Percentiles rank a stretch among this genome's conserved stretches.
These are phyloP conservation scores for Acrocyrtus sp. DNA, from an alignment of 2,888 invertebrate species.

Conservation along the genomic window DNA sequence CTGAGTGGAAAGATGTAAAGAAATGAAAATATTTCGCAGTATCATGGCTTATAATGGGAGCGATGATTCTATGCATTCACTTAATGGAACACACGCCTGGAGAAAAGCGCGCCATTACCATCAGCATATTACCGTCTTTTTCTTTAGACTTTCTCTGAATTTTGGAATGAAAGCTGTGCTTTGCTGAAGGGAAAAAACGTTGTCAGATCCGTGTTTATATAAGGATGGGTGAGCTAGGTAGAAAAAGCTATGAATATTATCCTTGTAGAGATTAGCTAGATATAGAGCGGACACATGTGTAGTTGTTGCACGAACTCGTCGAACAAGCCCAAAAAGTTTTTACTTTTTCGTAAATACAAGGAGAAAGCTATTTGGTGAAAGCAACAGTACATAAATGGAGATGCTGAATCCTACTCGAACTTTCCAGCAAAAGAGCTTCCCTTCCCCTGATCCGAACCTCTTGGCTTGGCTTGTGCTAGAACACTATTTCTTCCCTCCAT, in stretches of 20 bases:
- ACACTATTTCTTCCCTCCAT: not conserved
- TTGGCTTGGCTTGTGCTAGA: no score
- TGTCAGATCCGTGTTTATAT: not conserved
- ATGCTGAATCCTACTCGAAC: slow-evolving; percentile 21
- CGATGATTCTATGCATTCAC: slow-evolving; percentile 26
- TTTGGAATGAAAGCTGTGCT: no score
- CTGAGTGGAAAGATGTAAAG: not conserved
- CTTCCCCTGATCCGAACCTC: not conserved
- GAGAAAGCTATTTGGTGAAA: slow-evolving; percentile 21
- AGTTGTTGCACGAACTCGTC: not conserved
- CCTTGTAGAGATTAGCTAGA: not conserved
- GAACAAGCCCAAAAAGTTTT: not conserved
- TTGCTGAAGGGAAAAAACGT: no score
- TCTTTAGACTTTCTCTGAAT: not conserved
- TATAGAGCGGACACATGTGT: not conserved
- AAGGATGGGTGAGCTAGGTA: no score
- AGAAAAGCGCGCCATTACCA: slow-evolving; percentile 7
- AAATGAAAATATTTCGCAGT: not conserved
- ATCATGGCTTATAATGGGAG: slow-evolving; percentile 4
- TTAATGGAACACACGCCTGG: slow-evolving; percentile 29
- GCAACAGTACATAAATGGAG: slow-evolving; percentile 35
- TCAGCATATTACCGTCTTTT: not conserved
- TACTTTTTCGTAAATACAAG: not conserved
- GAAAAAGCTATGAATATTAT: no score
- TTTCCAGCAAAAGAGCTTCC: slow-evolving; percentile 18